Evolutionary conservation across 2,113 vertebrate genomes (phyloP).

Genomic region (Pterophyllum scalare): DNA sequence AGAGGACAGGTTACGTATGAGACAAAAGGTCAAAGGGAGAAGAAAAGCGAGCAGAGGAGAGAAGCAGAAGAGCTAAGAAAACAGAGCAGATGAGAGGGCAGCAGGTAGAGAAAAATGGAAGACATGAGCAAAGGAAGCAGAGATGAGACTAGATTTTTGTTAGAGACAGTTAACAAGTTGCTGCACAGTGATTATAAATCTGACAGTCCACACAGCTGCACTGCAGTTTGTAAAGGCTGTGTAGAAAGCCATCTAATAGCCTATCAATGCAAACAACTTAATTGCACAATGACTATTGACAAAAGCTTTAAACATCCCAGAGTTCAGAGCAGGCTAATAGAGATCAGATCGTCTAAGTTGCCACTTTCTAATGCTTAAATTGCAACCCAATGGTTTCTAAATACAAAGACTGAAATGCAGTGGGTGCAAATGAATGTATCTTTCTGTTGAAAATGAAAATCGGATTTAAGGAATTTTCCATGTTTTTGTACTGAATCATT

Average conservation of each 20-base stretch:
- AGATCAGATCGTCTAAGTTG: slow-evolving; percentile 86
- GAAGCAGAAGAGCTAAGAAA: slow-evolving; percentile 27
- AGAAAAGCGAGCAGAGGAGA: slow-evolving; percentile 32
- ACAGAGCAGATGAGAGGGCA: slow-evolving; percentile 17
- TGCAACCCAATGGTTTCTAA: slow-evolving; percentile 65
- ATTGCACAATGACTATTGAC: slow-evolving; percentile 94
- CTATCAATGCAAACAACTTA: slow-evolving; percentile 91
- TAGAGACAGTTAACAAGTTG: slow-evolving; percentile 33
- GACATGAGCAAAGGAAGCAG: slow-evolving; percentile 6
- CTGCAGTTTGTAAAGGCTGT: slow-evolving; percentile 69
- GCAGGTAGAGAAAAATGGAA: slow-evolving; percentile 13
- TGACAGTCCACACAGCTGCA: slow-evolving; percentile 30
- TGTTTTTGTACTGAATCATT: neutral
- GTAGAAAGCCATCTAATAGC: slow-evolving; percentile 91
- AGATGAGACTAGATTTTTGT: slow-evolving; percentile 42
- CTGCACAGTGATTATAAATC: slow-evolving; percentile 32
- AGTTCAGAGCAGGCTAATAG: slow-evolving; percentile 91
- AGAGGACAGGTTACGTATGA: slow-evolving; percentile 12
- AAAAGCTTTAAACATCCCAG: slow-evolving; percentile 90
- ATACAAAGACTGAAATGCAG: neutral
- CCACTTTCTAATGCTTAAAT: slow-evolving; percentile 84
- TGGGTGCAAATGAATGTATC: neutral
- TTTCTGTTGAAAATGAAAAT: neutral
- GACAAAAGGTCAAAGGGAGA: slow-evolving; percentile 50
- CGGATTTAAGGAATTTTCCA: neutral